Percentiles rank a stretch among this genome's conserved stretches.
Conservation (phyloP, 2,113 vertebrate genomes). For the Himantopus leucocephalus region DNA sequence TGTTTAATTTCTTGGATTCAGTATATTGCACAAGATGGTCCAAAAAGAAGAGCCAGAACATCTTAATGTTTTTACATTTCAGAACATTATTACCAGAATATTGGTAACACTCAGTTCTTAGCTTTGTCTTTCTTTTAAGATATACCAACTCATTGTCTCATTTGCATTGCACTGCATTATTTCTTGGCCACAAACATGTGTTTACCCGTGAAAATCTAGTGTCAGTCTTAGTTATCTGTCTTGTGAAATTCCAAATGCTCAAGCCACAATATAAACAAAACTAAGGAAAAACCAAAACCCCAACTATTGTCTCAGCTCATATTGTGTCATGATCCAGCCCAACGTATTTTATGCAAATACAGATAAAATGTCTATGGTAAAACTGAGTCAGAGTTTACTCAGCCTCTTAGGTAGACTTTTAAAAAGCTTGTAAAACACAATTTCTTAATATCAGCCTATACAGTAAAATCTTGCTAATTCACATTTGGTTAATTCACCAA, state of each 20-base stretch:
- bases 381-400: constrained; percentile 57
- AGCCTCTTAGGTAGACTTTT: background rate
- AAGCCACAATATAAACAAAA: constrained; percentile 61
- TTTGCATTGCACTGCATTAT: constrained; percentile 8
- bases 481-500: background rate
- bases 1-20: background rate
- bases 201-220: constrained; percentile 48
- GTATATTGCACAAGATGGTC: background rate
- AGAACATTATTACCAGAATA: background rate
- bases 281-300: constrained; percentile 59
- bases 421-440: background rate
- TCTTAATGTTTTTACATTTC: background rate
- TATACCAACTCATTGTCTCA: background rate
- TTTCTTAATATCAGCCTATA: background rate
- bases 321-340: constrained; percentile 13
- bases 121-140: background rate
- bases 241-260: constrained; percentile 62
- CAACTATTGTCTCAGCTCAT: constrained; percentile 45
- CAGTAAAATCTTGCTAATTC: background rate
- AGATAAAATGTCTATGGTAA: constrained; percentile 47
- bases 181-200: constrained; percentile 42
- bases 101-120: background rate
- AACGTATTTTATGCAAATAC: constrained; percentile 52
- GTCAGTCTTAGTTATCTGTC: constrained; percentile 40
- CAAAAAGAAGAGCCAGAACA: background rate